Evolutionary conservation across 1,140 invertebrate species (phyloP).

Genomic region (Calosoma granatense): DNA sequence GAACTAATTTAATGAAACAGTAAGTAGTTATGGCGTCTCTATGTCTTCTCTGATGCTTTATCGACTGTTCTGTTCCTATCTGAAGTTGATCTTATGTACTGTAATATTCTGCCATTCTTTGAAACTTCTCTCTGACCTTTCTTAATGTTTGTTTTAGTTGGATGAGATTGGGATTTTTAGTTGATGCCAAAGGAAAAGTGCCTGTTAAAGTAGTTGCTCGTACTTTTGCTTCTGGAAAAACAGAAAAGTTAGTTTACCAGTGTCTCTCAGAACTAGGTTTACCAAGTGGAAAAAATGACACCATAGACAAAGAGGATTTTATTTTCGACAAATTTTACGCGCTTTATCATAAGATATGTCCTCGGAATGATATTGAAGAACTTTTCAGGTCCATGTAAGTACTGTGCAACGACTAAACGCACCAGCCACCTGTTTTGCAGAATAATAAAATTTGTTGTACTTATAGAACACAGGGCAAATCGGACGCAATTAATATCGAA

Average conservation of each 20-base stretch:
- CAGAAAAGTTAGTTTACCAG: conserved; percentile 97
- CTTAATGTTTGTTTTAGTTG: conserved; percentile 78
- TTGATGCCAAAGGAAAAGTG: conserved; percentile 90
- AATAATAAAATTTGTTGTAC: conserved; percentile 2
- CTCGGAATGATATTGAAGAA: conserved; percentile 97
- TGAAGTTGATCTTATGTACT: too few relatives aligned
- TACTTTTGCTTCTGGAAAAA: conserved; percentile 97
- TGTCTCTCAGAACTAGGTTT: conserved; percentile 88
- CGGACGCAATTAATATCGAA: conserved; percentile 73
- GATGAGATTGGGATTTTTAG: conserved; percentile 90
- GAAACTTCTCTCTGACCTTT: too few relatives aligned
- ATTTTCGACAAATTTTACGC: conserved; percentile 99
- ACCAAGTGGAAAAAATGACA: conserved; percentile 93
- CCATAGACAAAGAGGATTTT: conserved; percentile 89
- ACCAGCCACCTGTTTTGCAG: not conserved
- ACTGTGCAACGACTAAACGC: not conserved
- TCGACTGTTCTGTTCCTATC: too few relatives aligned
- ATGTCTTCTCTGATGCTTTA: conserved; percentile 3
- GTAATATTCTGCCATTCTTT: too few relatives aligned
- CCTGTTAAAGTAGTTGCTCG: conserved; percentile 92
- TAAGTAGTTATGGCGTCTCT: too few relatives aligned
- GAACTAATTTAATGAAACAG: conserved; percentile 96
- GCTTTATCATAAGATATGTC: conserved; percentile 98
- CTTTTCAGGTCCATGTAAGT: conserved; percentile 94
- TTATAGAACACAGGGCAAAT: conserved; percentile 78